These are phyloP conservation scores for Emys orbicularis DNA, from an alignment of 2,797 vertebrate genomes.

Conservation along the genomic window DNA sequence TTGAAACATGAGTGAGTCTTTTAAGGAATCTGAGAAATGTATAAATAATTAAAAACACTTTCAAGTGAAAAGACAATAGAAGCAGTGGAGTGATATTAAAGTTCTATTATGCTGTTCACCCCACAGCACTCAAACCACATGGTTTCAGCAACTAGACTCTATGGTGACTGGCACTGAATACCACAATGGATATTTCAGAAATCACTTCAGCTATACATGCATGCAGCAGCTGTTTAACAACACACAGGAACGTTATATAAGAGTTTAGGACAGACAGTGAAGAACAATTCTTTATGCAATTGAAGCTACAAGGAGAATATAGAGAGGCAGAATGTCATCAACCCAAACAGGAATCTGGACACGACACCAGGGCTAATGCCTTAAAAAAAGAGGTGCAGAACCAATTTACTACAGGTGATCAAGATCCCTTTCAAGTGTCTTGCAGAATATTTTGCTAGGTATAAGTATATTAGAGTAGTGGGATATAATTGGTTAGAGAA, in stretches of 20 bases:
- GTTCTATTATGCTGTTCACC: background rate
- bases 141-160: background rate
- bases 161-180: background rate
- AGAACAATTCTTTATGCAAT: background rate
- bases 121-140: background rate
- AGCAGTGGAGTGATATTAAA: background rate
- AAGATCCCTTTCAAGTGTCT: background rate
- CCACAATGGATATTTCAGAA: background rate
- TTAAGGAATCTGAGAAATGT: background rate
- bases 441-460: background rate
- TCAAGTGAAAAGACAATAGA: background rate
- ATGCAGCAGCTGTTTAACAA: background rate
- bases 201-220: background rate
- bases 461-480: no score
- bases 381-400: fast-evolving
- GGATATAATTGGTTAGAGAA: no score
- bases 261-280: background rate
- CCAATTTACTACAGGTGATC: background rate
- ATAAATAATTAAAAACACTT: background rate
- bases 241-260: background rate
- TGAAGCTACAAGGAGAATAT: fast-evolving
- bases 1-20: background rate
- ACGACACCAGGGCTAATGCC: background rate
- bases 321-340: background rate
- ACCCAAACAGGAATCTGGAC: background rate